Base-by-base conservation (phyloP, 2,888 invertebrate genomes). In the Geotrupes spiniger region DNA sequence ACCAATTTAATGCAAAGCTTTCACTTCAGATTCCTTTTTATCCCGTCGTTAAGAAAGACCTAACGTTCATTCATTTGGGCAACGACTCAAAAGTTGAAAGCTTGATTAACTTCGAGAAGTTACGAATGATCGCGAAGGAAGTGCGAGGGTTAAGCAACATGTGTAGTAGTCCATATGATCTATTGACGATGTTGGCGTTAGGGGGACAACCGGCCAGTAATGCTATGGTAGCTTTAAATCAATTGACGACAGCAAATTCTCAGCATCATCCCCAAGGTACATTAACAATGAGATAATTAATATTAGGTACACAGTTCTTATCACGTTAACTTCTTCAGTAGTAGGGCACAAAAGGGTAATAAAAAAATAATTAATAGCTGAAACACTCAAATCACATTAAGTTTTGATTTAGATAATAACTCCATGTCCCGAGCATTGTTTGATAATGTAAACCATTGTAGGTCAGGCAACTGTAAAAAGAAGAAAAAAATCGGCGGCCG, bases 111-210 rank as follows among this genome's bases (percentile, higher is more conserved):
- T 99, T 99, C 70, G 99, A 99, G 73, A 99, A 99, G 71, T 77
- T 99, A 50, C 80, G 99, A 58, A 97, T 99, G 95, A 92, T 99
- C 57, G 94, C 98, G 41, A 96, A 97, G 74, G 97, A 98, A 78
- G 90, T 93, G 16, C 79, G 92, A 57, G 81, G 88, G 14, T 76
- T 93, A 46, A 90, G 91, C 51, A 93, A 93, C 70, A 95, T 98
- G 92, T 94, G 95, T 71, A 94, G 94, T 57, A 92, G 93, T 16
- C 92, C 93, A 2, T 89, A 91, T 69, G 94, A 95, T 74, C 76
- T 92, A 42, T 75, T 89, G 36, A 89, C 89, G 11, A 85, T 92
- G 80, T 72, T 92, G 51, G 92, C 92, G 71, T 77, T 89, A 33
- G 89, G 89, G 12, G 90, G 92, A 10, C 91, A 92, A 62, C 89